phyloP scores from a whole-genome alignment of 1,140 invertebrate species.

The Lysiphlebus fabarum region DNA sequence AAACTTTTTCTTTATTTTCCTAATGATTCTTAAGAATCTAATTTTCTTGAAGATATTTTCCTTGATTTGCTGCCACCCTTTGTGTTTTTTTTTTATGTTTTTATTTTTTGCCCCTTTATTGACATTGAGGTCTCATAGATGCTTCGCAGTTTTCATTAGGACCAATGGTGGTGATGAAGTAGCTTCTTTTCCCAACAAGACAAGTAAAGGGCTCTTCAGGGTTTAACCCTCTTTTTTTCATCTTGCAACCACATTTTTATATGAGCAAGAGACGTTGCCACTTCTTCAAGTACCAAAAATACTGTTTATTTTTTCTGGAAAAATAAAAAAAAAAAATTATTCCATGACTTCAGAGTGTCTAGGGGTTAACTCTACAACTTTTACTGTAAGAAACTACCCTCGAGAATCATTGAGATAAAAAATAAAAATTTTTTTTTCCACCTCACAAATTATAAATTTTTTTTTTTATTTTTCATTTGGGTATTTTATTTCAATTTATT shows the following conservation, averaged over 20 bases:
- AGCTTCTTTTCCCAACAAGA: slow-evolving; percentile 24
- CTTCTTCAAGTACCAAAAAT: slow-evolving; percentile 6
- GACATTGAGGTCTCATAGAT: slow-evolving; percentile 17
- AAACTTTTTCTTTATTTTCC: slow-evolving; percentile 3
- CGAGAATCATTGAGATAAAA: slow-evolving; percentile 16
- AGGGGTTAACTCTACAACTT: slow-evolving; percentile 17
- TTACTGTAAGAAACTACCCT: slow-evolving; percentile 16
- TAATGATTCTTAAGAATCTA: slow-evolving; percentile 50
- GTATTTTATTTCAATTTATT: too few relatives aligned
- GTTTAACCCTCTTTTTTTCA: neutral
- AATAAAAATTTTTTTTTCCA: slow-evolving; percentile 15
- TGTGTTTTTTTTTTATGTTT: slow-evolving; percentile 27
- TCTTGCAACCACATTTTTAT: neutral
- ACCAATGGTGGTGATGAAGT: slow-evolving; percentile 31
- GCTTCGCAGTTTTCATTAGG: slow-evolving; percentile 41
- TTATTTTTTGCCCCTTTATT: slow-evolving; percentile 11
- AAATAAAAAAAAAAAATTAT: slow-evolving; percentile 12
- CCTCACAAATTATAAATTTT: slow-evolving; percentile 14
- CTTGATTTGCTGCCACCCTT: slow-evolving; percentile 13
- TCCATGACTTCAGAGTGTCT: neutral
- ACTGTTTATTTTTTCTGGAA: slow-evolving; percentile 19
- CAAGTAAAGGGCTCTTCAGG: slow-evolving; percentile 19
- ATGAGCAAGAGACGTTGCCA: slow-evolving; percentile 7
- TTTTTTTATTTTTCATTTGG: neutral
- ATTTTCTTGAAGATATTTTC: slow-evolving; percentile 31